Conservation (phyloP, 2,888 invertebrate species). For the Coremacera marginata region DNA sequence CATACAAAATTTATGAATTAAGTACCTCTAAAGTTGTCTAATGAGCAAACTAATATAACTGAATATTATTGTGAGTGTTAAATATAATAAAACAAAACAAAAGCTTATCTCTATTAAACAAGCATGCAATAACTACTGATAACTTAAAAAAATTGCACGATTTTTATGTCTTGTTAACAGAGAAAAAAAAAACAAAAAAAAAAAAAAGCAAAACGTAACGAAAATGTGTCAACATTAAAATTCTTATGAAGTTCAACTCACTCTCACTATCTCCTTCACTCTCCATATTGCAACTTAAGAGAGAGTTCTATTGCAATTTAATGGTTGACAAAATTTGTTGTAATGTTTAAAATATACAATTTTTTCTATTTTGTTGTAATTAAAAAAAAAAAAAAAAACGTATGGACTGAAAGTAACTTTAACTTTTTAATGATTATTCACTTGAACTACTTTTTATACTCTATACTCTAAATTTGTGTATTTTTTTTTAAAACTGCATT, state of each 20-base stretch:
- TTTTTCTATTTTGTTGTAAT: slow-evolving; percentile 6
- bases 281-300: background rate
- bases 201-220: background rate
- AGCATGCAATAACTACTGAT: background rate
- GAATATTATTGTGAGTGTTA: too few relatives aligned
- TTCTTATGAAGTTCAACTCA: background rate
- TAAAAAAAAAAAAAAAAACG: background rate
- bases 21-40: too few relatives aligned
- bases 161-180: background rate
- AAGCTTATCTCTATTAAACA: too few relatives aligned
- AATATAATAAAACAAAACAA: too few relatives aligned
- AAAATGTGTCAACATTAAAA: background rate
- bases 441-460: background rate
- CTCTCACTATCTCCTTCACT: background rate
- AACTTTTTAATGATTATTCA: background rate
- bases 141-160: background rate
- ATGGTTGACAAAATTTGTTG: background rate
- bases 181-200: background rate
- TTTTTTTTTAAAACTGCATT: too few relatives aligned
- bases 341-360: background rate
- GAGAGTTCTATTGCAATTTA: too few relatives aligned
- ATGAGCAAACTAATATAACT: too few relatives aligned
- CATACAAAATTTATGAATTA: too few relatives aligned
- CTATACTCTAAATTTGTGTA: background rate
- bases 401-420: slow-evolving; percentile 22